Percentiles rank a stretch among this genome's conserved stretches.
These are phyloP conservation scores for Blennius ocellaris DNA, from an alignment of 2,113 vertebrate genomes.

Conservation along the genomic window DNA sequence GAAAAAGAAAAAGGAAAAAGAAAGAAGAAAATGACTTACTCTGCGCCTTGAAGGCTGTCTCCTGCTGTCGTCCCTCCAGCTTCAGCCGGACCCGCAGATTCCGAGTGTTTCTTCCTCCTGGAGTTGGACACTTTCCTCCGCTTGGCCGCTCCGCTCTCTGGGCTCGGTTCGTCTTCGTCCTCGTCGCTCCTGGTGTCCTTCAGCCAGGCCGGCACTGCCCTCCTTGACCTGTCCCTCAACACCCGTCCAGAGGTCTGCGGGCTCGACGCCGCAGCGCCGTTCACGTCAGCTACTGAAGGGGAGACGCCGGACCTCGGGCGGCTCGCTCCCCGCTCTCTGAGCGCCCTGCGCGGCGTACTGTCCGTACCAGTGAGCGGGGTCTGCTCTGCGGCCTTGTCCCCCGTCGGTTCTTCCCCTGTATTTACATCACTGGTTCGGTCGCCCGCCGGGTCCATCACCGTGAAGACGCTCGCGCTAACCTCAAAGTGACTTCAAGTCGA, in stretches of 20 bases:
- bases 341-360: constrained; percentile 70
- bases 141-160: constrained; percentile 62
- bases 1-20: too few relatives aligned
- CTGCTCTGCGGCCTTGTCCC: constrained; percentile 77
- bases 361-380: constrained; percentile 74
- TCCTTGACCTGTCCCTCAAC: constrained; percentile 80
- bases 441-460: constrained; percentile 78
- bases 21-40: constrained; percentile 71
- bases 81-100: constrained; percentile 51
- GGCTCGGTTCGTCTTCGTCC: constrained; percentile 65
- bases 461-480: constrained; percentile 22
- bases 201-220: constrained; percentile 81
- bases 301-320: constrained; percentile 73
- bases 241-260: constrained; percentile 78
- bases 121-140: constrained; percentile 81
- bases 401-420: constrained; percentile 59
- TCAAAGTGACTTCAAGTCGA: constrained; percentile 39
- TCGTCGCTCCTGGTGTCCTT: constrained; percentile 76
- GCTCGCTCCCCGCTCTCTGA: constrained; percentile 73
- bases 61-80: constrained; percentile 58
- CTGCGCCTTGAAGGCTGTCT: constrained; percentile 64
- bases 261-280: constrained; percentile 68
- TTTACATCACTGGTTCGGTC: constrained; percentile 66
- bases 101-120: constrained; percentile 73
- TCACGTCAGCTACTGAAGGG: constrained; percentile 53